A percentile compares a stretch with the other conserved stretches of the same genome.
phyloP scores from a whole-genome alignment of 64 coral and sea anemone genomes.

The Actinia tenebrosa region DNA sequence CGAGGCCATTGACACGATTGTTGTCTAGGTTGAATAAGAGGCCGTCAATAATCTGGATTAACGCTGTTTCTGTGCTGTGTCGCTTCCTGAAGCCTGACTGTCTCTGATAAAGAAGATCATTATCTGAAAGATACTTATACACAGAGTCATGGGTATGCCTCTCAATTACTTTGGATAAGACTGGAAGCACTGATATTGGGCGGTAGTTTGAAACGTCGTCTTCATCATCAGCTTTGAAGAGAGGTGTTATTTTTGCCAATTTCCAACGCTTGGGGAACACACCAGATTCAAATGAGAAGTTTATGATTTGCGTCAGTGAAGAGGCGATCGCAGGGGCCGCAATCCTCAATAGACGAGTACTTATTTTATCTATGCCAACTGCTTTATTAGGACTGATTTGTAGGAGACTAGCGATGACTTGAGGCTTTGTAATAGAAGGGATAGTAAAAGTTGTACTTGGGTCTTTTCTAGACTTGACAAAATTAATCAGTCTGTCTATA shows the following conservation, averaged over 20 bases:
- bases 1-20: background rate
- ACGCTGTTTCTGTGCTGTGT: conserved; percentile 21
- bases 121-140: conserved; percentile 12
- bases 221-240: conserved; percentile 29
- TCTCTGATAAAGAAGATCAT: background rate
- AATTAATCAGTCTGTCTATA: background rate
- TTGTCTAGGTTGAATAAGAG: conserved; percentile 28
- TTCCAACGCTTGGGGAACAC: conserved; percentile 21
- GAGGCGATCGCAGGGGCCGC: conserved; percentile 28
- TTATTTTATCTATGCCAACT: conserved; percentile 16
- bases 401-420: background rate
- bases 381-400: conserved; percentile 12
- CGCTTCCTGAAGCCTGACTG: conserved; percentile 14
- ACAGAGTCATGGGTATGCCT: conserved; percentile 24
- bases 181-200: conserved; percentile 29
- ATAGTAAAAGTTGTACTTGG: conserved; percentile 4
- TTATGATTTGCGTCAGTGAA: background rate
- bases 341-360: conserved; percentile 18
- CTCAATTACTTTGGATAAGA: conserved; percentile 19
- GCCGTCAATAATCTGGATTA: conserved; percentile 26
- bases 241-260: conserved; percentile 22
- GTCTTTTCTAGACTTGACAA: background rate
- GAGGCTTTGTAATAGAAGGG: conserved; percentile 14
- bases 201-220: conserved; percentile 24
- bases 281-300: background rate